Evolutionary conservation across 2,113 vertebrate genomes (phyloP), one percentile per base, ranked within the genome.

Genomic region (Nerophis lumbriciformis): DNA sequence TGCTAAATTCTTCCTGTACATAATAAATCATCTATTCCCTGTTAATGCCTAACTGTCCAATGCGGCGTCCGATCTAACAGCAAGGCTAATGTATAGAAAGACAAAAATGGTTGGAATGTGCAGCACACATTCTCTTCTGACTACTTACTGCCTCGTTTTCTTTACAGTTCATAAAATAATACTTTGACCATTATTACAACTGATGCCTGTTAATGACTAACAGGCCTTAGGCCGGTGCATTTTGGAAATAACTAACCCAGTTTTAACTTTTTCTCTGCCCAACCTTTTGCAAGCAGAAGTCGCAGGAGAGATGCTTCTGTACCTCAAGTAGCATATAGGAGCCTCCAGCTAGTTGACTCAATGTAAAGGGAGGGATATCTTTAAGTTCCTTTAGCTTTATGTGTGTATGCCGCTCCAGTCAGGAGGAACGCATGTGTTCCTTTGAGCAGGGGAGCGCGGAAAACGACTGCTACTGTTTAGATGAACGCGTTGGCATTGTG

Each of bases 11-110:
- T 16, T 59, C 47, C 64, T 54, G 52, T 49, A 66, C 54, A 71
- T 76, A 90, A 91, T 91, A 83, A 71, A 82, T 92, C 71, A 90
- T 54, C 77, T n/a, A 91, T 91, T 88, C 73, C 66, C 78, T 68
- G 89, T 88, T 90, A 90, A 90, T 87, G 60, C 70, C 53, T 65
- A 90, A 89, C 77, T 63, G 44, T 69, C 63, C 19, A 13, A 62
- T 61, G 71, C 78, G 49, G 55, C 14, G 42, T 14, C 35, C 5
- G 49, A 54, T 62, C 50, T 15, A 5, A 62, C 37, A 62, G 16
- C 8, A 52, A 52, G 42, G 9, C 48, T 47, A 66, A 54, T 39
- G 53, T 35, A 54, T 16, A 59, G 42, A 77, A 16, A 51, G 52
- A 51, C 19, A 57, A n/a, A 45, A n/a, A 63, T 21, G 6, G 55